Conservation (phyloP, 2,113 vertebrate genomes). For the Neodon shergylaensis region DNA sequence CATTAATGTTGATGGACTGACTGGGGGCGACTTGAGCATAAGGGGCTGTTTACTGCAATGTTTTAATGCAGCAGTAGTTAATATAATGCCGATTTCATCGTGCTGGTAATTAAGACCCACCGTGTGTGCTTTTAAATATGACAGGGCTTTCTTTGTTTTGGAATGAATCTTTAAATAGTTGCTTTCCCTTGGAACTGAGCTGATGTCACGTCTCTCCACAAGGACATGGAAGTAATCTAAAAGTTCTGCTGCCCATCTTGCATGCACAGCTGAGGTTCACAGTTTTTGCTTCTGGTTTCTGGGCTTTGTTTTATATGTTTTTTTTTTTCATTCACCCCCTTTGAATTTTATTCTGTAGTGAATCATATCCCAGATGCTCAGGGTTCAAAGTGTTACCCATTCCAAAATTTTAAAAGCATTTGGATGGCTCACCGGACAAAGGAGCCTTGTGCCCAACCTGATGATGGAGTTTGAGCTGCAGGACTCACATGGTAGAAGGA, state of each 20-base stretch:
- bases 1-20: constrained; percentile 59
- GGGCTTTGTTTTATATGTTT: constrained; percentile 12
- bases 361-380: neutral
- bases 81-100: constrained; percentile 64
- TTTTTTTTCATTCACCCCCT: neutral
- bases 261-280: neutral
- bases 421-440: neutral
- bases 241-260: constrained; percentile 3
- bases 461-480: too few relatives aligned
- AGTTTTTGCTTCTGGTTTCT: neutral
- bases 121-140: constrained; percentile 64
- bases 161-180: constrained; percentile 50
- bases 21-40: constrained; percentile 43
- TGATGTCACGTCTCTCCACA: neutral
- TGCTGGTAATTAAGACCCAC: constrained; percentile 63
- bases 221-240: neutral
- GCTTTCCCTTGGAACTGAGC: neutral
- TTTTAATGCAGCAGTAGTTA: constrained; percentile 68
- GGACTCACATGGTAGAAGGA: neutral
- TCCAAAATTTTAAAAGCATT: neutral
- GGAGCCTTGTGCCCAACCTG: neutral
- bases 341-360: constrained; percentile 16
- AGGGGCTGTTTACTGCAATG: constrained; percentile 57
- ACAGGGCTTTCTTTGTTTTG: constrained; percentile 31
- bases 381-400: neutral